These are phyloP conservation scores for Aspidiotus destructor DNA, from an alignment of 2,888 invertebrate species.

Conservation along the genomic window DNA sequence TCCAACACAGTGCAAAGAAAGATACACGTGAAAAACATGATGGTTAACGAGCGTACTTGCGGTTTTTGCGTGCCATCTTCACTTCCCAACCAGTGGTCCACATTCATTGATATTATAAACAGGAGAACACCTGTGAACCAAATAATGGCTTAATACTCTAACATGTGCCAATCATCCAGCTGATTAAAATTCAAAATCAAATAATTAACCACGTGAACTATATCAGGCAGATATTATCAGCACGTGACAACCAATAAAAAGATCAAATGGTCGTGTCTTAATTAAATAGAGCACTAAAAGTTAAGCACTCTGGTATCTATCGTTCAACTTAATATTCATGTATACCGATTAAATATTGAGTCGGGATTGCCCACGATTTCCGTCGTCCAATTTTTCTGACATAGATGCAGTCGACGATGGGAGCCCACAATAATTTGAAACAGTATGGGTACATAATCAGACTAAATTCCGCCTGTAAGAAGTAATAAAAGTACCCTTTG, in stretches of 20 bases:
- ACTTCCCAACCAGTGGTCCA: constrained; percentile 17
- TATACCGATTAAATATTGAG: constrained; percentile 76
- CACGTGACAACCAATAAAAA: too few species aligned
- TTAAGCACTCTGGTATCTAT: too few species aligned
- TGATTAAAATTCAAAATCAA: too few species aligned
- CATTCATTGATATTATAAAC: not conserved
- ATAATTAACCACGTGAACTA: too few species aligned
- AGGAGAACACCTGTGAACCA: not conserved
- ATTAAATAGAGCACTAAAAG: too few species aligned
- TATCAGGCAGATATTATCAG: too few species aligned
- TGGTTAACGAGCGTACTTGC: not conserved
- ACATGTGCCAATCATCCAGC: too few species aligned
- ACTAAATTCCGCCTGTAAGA: not conserved
- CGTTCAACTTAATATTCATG: too few species aligned
- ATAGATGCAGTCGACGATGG: constrained; percentile 89
- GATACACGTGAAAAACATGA: constrained; percentile 17
- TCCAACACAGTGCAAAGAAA: constrained; percentile 17
- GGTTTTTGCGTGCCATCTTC: constrained; percentile 4
- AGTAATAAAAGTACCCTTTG: not conserved
- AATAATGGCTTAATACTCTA: too few species aligned
- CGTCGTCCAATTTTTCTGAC: constrained; percentile 73
- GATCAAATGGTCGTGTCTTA: too few species aligned
- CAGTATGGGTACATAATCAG: not conserved
- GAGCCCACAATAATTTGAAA: constrained; percentile 94
- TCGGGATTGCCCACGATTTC: constrained; percentile 90